Conservation (phyloP, 2,113 vertebrate genomes). For the Dipodomys spectabilis region DNA sequence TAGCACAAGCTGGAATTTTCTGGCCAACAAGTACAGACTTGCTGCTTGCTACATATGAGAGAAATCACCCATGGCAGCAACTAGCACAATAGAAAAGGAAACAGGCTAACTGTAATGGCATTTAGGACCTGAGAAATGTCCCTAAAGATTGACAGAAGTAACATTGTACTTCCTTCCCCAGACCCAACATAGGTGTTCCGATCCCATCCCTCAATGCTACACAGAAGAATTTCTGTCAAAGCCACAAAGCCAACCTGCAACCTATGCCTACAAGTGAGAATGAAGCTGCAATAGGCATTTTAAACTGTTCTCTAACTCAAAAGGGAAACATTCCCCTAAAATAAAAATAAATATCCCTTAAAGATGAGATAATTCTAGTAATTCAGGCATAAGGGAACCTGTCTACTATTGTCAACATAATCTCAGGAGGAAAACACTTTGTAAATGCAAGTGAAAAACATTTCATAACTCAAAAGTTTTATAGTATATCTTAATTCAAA, state of each 20-base stretch:
- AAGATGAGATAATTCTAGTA: not conserved
- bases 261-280: not conserved
- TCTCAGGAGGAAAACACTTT: not conserved
- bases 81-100: conserved; percentile 16
- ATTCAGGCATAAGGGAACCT: not conserved
- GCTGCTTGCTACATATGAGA: not conserved
- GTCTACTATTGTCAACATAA: not conserved
- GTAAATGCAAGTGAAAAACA: conserved; percentile 12
- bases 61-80: not conserved
- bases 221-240: not conserved
- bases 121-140: not conserved
- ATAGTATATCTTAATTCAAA: conserved; percentile 1
- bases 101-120: not conserved
- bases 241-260: not conserved
- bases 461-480: not conserved
- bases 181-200: not conserved
- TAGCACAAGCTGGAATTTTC: not conserved
- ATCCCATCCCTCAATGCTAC: not conserved
- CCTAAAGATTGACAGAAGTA: not conserved
- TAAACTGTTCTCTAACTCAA: not conserved
- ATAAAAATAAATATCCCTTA: not conserved
- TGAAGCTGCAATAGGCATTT: not conserved
- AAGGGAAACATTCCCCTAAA: conserved; percentile 3
- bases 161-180: too few relatives aligned
- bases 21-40: conserved; percentile 18